Conservation (phyloP, 2,797 vertebrate species). For the Spinibarbus caldwelli region DNA sequence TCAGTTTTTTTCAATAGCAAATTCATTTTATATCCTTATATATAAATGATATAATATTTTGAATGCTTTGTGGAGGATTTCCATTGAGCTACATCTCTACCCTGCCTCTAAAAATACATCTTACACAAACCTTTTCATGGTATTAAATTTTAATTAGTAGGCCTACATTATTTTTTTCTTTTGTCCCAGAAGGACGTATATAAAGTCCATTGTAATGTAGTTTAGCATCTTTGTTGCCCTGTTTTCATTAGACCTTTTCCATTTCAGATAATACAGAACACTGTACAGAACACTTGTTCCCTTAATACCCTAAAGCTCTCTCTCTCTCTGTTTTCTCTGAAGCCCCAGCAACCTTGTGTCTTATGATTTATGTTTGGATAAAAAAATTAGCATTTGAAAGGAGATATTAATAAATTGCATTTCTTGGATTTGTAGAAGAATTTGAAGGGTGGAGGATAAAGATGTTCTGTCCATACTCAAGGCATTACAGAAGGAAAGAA, state of each 20-base stretch:
- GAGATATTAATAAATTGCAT: slow-evolving; percentile 75
- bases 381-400: slow-evolving; percentile 82
- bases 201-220: neutral
- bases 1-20: too few relatives aligned
- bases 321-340: slow-evolving; percentile 35
- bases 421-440: slow-evolving; percentile 64
- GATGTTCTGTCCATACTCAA: slow-evolving; percentile 36
- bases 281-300: slow-evolving; percentile 50
- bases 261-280: slow-evolving; percentile 53
- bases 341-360: slow-evolving; percentile 66
- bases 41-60: neutral
- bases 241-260: slow-evolving; percentile 48
- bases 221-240: slow-evolving; percentile 45
- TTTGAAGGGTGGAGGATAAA: slow-evolving; percentile 50
- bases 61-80: neutral
- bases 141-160: neutral
- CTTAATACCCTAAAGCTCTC: slow-evolving; percentile 52
- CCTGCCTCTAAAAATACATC: neutral
- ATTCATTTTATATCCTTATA: too few relatives aligned
- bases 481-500: slow-evolving; percentile 47
- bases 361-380: slow-evolving; percentile 79
- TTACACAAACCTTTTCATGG: neutral
- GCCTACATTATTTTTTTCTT: neutral
- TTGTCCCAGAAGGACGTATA: slow-evolving; percentile 15
- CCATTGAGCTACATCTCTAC: neutral